Evolutionary conservation across 2,888 invertebrate species (phyloP), one percentile per base, ranked within the genome.

Genomic region (Mythimna lalbum): DNA sequence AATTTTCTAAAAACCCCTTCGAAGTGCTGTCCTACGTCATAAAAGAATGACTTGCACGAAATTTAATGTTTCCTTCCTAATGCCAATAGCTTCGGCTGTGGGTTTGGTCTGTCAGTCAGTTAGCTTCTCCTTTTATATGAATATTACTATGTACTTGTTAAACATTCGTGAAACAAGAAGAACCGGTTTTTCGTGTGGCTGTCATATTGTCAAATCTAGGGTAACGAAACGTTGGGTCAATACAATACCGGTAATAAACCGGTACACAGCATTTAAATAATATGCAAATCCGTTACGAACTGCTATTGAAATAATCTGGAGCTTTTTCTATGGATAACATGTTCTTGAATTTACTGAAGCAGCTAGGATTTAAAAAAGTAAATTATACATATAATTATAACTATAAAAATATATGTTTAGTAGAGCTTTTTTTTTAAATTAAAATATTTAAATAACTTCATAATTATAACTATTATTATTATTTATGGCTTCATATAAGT

Each of bases 281-380:
- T 81, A 78, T 77, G 78, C 31, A 60, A 79, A 79, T 81, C 64
- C 52, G 73, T 71, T 81, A 78, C 78, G 72, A 77, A 81, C 78
- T 67, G 66, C 67, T 72, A 62, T 77, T 72, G 49, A 69, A 39
- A 69, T 69, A 50, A 69, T 53, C 52, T 69, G 23, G 9, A 76
- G 56, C n/a, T 57, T 14, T 27, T 50, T 53, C 23, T 73, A 69
- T 53, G 52, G 39, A 36, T 53, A 64, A 39, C 60, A 2, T 43
- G 52, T 75, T 53, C 23, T 50, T 61, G 12, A 59, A 33, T 56
- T n/a, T 53, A 43, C 23, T 53, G 43, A 53, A 59, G 39, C 23
- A n/a, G 5, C 17, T 21, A 5, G 5, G 14, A 36, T 39, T 21
- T 59, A 2, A 23, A 43, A 59, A 39, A 21, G 21, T 2, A 31